Percentiles rank a stretch among this genome's conserved stretches.
Conservation (phyloP, 2,888 invertebrate genomes). For the Pheosia tremula region DNA sequence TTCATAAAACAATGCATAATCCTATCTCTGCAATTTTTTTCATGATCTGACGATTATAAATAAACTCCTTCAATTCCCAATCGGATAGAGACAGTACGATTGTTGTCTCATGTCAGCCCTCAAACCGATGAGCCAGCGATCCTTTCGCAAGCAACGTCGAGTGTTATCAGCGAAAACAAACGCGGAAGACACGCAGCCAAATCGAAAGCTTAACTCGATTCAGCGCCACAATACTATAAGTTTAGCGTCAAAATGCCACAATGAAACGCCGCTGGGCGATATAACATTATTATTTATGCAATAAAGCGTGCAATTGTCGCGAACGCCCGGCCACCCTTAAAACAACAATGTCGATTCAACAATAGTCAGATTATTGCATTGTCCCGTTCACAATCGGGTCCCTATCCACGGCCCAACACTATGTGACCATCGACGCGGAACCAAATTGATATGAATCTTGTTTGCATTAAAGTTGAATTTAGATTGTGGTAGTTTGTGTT, state of each 20-base stretch:
- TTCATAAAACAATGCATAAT: neutral
- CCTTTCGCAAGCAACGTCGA: constrained; percentile 17
- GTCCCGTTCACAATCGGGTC: constrained; percentile 79
- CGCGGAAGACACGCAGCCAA: constrained; percentile 31
- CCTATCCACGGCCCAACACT: constrained; percentile 62
- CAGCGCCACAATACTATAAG: constrained; percentile 47
- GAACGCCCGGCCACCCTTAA: constrained; percentile 79
- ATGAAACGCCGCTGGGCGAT: constrained; percentile 72
- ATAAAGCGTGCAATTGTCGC: constrained; percentile 82
- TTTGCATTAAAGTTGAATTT: constrained; percentile 36
- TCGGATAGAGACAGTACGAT: neutral
- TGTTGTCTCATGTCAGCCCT: constrained; percentile 24
- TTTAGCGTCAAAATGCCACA: constrained; percentile 68
- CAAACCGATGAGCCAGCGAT: constrained; percentile 8
- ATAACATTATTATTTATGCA: constrained; percentile 84
- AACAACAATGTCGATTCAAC: constrained; percentile 84
- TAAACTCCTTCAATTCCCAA: constrained; percentile 18
- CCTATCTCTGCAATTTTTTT: neutral
- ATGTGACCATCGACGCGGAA: constrained; percentile 36
- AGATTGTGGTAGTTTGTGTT: constrained; percentile 32
- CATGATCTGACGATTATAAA: constrained; percentile 11
- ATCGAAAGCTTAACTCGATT: constrained; percentile 36
- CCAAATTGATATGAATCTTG: constrained; percentile 19
- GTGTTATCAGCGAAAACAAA: constrained; percentile 37
- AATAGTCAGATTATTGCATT: constrained; percentile 85